phyloP scores from a whole-genome alignment of 53 echinoderm and acorn worm species.

The Glandiceps talaboti region DNA sequence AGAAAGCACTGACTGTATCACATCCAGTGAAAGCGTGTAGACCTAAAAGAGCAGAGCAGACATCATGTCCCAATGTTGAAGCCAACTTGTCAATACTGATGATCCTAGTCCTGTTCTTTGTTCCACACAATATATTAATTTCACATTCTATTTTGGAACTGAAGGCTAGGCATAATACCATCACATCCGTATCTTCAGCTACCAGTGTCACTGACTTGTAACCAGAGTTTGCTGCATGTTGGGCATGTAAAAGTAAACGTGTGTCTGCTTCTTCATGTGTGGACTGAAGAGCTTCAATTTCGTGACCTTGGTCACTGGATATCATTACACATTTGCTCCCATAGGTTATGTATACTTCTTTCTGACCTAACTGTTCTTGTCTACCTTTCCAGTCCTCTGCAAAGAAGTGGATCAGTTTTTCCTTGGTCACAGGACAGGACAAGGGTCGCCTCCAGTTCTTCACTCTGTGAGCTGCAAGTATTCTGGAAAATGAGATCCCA shows the following conservation, averaged over 20 bases:
- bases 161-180: constrained; percentile 8
- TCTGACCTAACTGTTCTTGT: background rate
- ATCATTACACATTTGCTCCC: background rate
- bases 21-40: constrained; percentile 31
- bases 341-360: constrained; percentile 16
- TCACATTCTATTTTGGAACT: background rate
- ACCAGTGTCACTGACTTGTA: constrained; percentile 4
- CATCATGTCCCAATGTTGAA: background rate
- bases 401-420: background rate
- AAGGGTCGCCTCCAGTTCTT: constrained; percentile 12
- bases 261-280: constrained; percentile 40
- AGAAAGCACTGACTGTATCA: constrained; percentile 46
- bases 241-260: constrained; percentile 24
- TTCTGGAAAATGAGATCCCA: background rate
- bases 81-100: constrained; percentile 23
- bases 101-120: constrained; percentile 18
- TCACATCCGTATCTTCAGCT: constrained; percentile 22
- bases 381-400: background rate
- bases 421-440: background rate
- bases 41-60: background rate
- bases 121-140: constrained; percentile 15
- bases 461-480: constrained; percentile 13
- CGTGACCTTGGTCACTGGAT: background rate
- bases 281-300: background rate
- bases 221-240: constrained; percentile 2